Evolutionary conservation across 1,140 invertebrate species (phyloP).

Genomic region (Bathynomus jamesi): DNA sequence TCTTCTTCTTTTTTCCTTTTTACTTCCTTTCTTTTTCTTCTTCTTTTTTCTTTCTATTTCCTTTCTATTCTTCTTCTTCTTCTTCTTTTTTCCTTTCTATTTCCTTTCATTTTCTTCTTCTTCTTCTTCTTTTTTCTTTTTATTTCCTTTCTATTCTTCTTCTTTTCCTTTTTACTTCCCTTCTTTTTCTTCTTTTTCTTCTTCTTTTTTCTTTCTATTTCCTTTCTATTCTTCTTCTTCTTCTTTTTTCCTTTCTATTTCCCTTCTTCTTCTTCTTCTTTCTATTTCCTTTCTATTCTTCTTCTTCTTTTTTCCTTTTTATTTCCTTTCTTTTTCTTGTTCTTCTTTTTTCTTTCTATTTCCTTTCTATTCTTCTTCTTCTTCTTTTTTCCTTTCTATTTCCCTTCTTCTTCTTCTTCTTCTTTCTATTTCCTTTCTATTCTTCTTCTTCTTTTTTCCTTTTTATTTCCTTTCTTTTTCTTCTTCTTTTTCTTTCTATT

Average conservation of each 20-base stretch:
- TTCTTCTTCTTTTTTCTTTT: not conserved
- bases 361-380: no score
- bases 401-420: no score
- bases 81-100: not conserved
- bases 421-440: no score
- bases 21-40: not conserved
- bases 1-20: not conserved
- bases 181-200: no score
- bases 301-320: not conserved
- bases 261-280: not conserved
- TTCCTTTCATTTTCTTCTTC: not conserved
- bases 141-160: not conserved
- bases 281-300: not conserved
- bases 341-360: no score
- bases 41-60: not conserved
- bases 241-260: not conserved
- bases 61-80: not conserved
- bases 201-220: not conserved
- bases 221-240: not conserved
- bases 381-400: no score
- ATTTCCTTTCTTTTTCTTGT: not conserved
- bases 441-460: no score
- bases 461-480: no score
- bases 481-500: no score
- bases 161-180: not conserved